Base-by-base conservation (phyloP, 2,888 invertebrate species). In the Lepetodrilus schrolli region DNA sequence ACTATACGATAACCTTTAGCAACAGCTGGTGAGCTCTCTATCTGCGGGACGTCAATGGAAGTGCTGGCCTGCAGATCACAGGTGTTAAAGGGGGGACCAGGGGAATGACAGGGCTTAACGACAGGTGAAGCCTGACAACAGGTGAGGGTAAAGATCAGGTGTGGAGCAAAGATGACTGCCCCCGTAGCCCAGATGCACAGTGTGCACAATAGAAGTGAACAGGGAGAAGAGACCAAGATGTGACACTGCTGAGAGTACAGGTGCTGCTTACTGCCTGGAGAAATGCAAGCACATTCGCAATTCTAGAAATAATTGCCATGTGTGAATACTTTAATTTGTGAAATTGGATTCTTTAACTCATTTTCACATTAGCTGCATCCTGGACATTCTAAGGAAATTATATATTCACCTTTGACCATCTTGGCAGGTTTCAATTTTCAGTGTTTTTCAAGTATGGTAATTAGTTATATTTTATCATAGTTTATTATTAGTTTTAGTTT, bases 111-210 rank as follows among this genome's bases (percentile, higher is more conserved):
- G 58, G 58, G 30, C 43, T 43, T 43, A 43, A 43, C 43, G 34
- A 58, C 58, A 58, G 58, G 58, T 58, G 58, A 58, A 30, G 58
- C 58, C 17, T 58, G 58, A 58, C 26, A 30, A 21, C 58, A 58
- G 58, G 58, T 58, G 58, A 58, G 58, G 30, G 43, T 13, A 43
- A 30, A 58, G 58, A 58, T 58, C 58, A 58, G 26, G 30, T 34
- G 13, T 17, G 13, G 43, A 43, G 43, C 43, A 43, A 58, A 30
- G 30, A 58, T 58, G 58, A 13, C 58, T 58, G 30, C 26, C 26
- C 58, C 34, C 3, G 30, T 17, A 34, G 34, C 26, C 58, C 30
- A 30, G 26, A 26, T 30, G 58, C 58, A 58, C 7, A 58, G 7
- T 3, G 17, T 58, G 30, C 13, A 58, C 58, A 58, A 58, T 58